Base-by-base conservation (phyloP, 37 sponge, comb jelly and placozoan species). In the Diacarnus erythraeanus region DNA sequence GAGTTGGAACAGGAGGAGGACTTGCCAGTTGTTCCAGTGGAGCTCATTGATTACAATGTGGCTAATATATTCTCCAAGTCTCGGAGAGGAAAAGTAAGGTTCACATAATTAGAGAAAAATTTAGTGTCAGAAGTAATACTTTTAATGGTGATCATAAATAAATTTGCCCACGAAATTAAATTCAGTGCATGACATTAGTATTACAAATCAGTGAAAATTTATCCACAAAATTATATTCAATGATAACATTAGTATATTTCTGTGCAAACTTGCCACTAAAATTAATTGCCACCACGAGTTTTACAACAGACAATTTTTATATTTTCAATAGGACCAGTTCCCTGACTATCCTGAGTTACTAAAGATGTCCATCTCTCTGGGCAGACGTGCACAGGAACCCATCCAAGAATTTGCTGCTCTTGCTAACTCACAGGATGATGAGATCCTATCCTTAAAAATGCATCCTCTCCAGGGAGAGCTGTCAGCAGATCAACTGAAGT, bases 331-430 rank as follows among this genome's bases (percentile, higher is more conserved):
- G 85, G 88, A 89, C 26, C 88, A 86, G 74, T 98, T 91, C 64
- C 94, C 96, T 0, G 78, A 88, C 35, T 92, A 96, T 63, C 87
- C 88, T 44, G 84, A 84, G 36, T 72, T 80, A 64, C 72, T 96
- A 51, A 47, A 77, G 25, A 38, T 76, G 76, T 96, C 99, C 22
- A 71, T 98, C 35, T 96, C 99, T 22, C 72, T 98, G n/a, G 92
- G 91, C 33, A 81, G 99, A 31, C 51, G 92, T 20, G 39, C 84
- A 22, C 85, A 88, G 65, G 99, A 98, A 41, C 94, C 97, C 20
- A 81, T 98, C 9, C 69, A 82, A 10, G 99, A 98, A 82, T 91
- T 94, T 60, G 64, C 88, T 2, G 67, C 91, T 22, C 84, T 98
- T 31, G 70, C 74, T 33, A 41, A 43, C 38, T 84, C 89, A 0